Evolutionary conservation across 2,888 invertebrate genomes (phyloP).

Genomic region (Lasioglossum morio): DNA sequence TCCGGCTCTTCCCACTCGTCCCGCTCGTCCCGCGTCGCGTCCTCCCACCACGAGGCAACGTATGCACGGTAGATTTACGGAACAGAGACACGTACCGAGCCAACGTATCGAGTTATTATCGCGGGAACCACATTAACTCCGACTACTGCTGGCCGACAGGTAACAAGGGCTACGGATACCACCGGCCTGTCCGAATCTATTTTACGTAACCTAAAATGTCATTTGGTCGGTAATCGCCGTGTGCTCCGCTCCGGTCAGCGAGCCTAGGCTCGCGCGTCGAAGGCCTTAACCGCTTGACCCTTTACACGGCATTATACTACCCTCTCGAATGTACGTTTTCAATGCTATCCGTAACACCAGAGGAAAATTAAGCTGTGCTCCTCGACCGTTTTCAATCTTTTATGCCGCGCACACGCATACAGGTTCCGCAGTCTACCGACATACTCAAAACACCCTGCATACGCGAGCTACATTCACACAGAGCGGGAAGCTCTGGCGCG

Average conservation of each 20-base stretch:
- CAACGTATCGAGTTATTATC: slow-evolving; percentile 66
- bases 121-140: slow-evolving; percentile 56
- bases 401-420: neutral
- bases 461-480: slow-evolving; percentile 48
- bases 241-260: neutral
- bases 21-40: neutral
- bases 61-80: slow-evolving; percentile 47
- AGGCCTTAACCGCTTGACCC: slow-evolving; percentile 28
- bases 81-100: slow-evolving; percentile 33
- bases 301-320: neutral
- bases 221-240: slow-evolving; percentile 44
- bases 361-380: neutral
- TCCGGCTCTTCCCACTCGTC: neutral
- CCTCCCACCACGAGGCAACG: slow-evolving; percentile 7
- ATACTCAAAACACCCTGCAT: neutral
- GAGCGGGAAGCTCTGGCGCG: slow-evolving; percentile 18
- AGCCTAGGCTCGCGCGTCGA: slow-evolving; percentile 17
- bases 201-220: slow-evolving; percentile 31
- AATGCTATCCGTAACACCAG: neutral
- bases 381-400: neutral
- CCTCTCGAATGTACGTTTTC: neutral
- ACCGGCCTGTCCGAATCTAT: slow-evolving; percentile 37
- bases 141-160: slow-evolving; percentile 36
- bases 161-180: slow-evolving; percentile 49
- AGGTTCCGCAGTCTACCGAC: neutral